Evolutionary conservation across 1,140 invertebrate genomes (phyloP).

Genomic region (Uloborus diversus): DNA sequence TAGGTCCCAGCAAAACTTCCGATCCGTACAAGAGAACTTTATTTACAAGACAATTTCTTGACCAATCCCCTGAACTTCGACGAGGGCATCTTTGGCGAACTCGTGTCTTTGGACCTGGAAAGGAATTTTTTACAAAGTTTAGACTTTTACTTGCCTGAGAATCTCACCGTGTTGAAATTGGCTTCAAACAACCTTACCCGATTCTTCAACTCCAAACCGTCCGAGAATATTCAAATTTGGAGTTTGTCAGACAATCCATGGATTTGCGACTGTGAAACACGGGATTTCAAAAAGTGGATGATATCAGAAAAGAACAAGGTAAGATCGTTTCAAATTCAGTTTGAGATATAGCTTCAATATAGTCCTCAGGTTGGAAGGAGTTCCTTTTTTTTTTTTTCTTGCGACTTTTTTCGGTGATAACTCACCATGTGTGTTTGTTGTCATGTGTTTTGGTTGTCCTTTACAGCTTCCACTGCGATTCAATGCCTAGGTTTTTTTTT

Average conservation of each 20-base stretch:
- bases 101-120: constrained; percentile 8
- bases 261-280: constrained; percentile 23
- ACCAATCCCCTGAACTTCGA: not conserved
- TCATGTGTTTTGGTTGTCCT: too few relatives aligned
- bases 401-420: too few relatives aligned
- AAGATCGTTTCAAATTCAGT: too few relatives aligned
- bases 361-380: too few relatives aligned
- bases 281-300: constrained; percentile 5
- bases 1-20: constrained; percentile 7
- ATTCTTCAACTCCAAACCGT: not conserved
- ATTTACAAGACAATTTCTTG: constrained; percentile 12
- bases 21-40: not conserved
- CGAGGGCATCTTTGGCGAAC: not conserved
- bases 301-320: not conserved
- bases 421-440: too few relatives aligned
- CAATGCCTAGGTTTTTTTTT: too few relatives aligned
- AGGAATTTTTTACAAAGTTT: not conserved
- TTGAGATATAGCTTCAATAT: too few relatives aligned
- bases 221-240: not conserved
- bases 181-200: constrained; percentile 1
- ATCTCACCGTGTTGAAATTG: not conserved
- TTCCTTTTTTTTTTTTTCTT: too few relatives aligned
- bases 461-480: too few relatives aligned
- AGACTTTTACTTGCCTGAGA: constrained; percentile 10
- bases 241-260: constrained; percentile 27